A percentile compares a stretch with the other conserved stretches of the same genome.
Conservation (phyloP, 2,888 invertebrate genomes). For the Diarsia dahlii region DNA sequence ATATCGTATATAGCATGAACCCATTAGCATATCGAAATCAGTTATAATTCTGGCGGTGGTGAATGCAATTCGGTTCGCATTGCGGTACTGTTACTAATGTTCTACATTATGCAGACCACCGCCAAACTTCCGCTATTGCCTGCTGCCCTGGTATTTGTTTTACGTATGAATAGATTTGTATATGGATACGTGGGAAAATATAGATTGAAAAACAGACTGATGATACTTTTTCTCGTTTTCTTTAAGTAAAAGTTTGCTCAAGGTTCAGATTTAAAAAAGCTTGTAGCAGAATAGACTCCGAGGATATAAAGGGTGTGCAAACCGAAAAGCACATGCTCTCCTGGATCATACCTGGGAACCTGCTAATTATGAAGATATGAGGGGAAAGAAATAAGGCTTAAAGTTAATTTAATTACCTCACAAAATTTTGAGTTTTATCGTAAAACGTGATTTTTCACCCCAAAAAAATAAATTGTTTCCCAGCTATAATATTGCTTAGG, state of each 20-base stretch:
- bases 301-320: background rate
- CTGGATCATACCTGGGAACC: too few species aligned
- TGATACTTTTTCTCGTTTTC: background rate
- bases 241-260: background rate
- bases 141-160: constrained; percentile 23
- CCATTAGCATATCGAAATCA: constrained; percentile 52
- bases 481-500: too few species aligned
- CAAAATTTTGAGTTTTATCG: too few species aligned
- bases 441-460: too few species aligned
- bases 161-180: background rate
- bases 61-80: constrained; percentile 63
- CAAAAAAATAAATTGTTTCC: too few species aligned
- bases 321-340: too few species aligned
- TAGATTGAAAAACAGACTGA: background rate
- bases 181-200: background rate
- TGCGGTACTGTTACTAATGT: constrained; percentile 62
- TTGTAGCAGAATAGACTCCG: background rate
- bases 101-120: constrained; percentile 59
- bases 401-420: too few species aligned
- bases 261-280: background rate
- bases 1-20: constrained; percentile 13
- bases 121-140: background rate
- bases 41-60: constrained; percentile 46
- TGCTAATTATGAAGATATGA: too few species aligned
- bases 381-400: too few species aligned